A percentile compares a stretch with the other conserved stretches of the same genome.
These are phyloP conservation scores for Tolmerus cingulatus DNA, from an alignment of 2,888 invertebrate genomes.

Conservation along the genomic window DNA sequence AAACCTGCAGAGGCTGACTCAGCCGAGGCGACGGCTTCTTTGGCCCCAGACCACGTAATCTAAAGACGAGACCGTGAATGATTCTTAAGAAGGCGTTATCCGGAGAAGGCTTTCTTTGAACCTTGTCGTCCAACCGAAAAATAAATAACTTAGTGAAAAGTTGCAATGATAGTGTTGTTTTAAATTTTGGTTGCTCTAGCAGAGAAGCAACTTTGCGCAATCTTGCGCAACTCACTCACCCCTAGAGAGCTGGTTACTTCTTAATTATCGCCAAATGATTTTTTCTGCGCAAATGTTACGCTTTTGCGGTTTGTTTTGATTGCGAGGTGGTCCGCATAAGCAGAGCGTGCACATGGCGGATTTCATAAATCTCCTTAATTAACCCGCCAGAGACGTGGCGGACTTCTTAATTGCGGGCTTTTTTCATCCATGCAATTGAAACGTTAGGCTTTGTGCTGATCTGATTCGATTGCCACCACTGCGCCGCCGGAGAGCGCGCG, in stretches of 20 bases:
- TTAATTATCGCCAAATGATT: background rate
- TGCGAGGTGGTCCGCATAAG: background rate
- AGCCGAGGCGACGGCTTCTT: background rate
- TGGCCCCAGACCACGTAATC: background rate
- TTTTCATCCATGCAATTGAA: background rate
- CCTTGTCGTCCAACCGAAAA: background rate
- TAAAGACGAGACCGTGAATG: background rate
- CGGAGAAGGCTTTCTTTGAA: background rate
- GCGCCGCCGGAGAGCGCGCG: background rate
- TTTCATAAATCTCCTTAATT: conserved; percentile 38
- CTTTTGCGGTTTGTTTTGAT: background rate
- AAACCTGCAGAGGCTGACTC: background rate
- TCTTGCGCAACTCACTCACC: background rate
- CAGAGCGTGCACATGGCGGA: conserved; percentile 29
- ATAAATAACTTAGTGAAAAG: background rate
- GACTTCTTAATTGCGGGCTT: background rate
- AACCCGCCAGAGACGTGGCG: background rate
- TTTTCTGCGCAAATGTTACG: background rate
- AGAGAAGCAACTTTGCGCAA: background rate
- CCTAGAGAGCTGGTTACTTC: background rate
- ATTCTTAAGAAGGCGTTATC: background rate
- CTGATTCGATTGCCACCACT: background rate
- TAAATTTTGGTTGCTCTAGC: background rate
- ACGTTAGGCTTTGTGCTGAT: background rate
- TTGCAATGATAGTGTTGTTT: background rate